Percentiles rank a stretch among this genome's conserved stretches.
Conservation (phyloP, 1,140 invertebrate genomes). For the Leucophenga varia region DNA sequence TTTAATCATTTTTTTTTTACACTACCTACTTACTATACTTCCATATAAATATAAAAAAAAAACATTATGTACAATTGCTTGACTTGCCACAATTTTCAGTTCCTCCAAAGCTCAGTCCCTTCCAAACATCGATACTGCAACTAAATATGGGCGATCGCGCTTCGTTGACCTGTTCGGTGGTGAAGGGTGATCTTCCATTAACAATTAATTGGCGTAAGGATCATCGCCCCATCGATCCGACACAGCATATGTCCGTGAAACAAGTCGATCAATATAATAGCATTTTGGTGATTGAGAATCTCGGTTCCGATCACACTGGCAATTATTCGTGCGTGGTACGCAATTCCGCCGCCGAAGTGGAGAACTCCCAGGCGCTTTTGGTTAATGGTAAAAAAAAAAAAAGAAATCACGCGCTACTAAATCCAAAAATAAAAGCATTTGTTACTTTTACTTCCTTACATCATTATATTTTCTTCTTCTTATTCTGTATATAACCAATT, state of each 20-base stretch:
- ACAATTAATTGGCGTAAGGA: conserved; percentile 79
- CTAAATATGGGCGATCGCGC: conserved; percentile 76
- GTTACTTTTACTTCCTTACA: no score
- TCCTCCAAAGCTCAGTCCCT: conserved; percentile 78
- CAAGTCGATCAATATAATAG: conserved; percentile 77
- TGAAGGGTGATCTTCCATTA: conserved; percentile 75
- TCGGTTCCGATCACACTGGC: conserved; percentile 75
- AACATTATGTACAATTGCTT: conserved; percentile 34
- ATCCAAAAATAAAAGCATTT: no score
- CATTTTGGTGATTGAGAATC: conserved; percentile 75
- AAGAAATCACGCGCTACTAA: no score
- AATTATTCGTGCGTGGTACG: conserved; percentile 75
- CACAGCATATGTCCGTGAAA: conserved; percentile 66
- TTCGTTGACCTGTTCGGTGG: conserved; percentile 74
- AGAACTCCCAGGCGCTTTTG: conserved; percentile 71
- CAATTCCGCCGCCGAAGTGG: conserved; percentile 72
- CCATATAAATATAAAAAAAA: conserved; percentile 3
- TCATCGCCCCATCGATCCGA: conserved; percentile 65
- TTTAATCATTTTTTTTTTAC: conserved; percentile 7
- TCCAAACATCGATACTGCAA: conserved; percentile 70
- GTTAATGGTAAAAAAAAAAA: conserved; percentile 72
- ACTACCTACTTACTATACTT: conserved; percentile 20
- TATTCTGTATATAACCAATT: no score
- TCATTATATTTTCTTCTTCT: no score
- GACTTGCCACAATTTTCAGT: no score